Conservation (phyloP, 1,140 invertebrate genomes). For the Leptestheria dahalacensis region DNA sequence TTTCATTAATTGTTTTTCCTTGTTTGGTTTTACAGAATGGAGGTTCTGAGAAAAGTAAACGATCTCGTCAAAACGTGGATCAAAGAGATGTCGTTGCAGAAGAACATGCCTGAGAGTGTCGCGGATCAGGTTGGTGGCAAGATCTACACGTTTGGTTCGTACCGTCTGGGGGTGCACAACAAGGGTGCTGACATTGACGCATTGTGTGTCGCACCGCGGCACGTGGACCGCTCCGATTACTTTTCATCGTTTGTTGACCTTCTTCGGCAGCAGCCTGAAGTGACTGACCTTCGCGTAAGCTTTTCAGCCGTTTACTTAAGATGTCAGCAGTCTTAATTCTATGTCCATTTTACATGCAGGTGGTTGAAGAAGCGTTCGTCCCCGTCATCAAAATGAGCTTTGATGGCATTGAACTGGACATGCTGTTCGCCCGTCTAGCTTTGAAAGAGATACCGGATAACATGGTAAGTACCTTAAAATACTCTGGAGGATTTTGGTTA, state of each 20-base stretch:
- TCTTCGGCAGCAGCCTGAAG: conserved; percentile 71
- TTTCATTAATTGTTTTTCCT: not conserved
- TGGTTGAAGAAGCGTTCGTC: conserved; percentile 97
- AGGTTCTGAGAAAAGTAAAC: conserved; percentile 61
- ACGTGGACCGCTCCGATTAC: conserved; percentile 86
- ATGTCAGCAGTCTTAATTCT: conserved; percentile 13
- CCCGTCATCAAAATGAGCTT: conserved; percentile 99
- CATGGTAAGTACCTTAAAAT: conserved; percentile 30
- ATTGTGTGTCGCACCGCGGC: conserved; percentile 88
- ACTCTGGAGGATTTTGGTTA: conserved; percentile 19
- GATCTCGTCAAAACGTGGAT: conserved; percentile 84
- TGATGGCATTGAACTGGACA: conserved; percentile 96
- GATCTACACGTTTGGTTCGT: conserved; percentile 98
- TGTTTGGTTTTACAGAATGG: conserved; percentile 30
- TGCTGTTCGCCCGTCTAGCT: conserved; percentile 86
- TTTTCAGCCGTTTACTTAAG: conserved; percentile 11
- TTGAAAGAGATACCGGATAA: conserved; percentile 76
- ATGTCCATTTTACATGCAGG: conserved; percentile 33
- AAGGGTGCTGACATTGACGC: conserved; percentile 98
- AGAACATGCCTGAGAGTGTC: conserved; percentile 73
- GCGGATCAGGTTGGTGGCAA: conserved; percentile 81
- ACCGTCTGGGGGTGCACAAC: conserved; percentile 79
- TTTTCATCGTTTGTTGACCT: conserved; percentile 88
- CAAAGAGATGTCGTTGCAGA: conserved; percentile 64
- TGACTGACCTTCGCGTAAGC: conserved; percentile 59